These are phyloP conservation scores for Alectura lathami DNA, from an alignment of 2,113 vertebrate species.

Conservation along the genomic window DNA sequence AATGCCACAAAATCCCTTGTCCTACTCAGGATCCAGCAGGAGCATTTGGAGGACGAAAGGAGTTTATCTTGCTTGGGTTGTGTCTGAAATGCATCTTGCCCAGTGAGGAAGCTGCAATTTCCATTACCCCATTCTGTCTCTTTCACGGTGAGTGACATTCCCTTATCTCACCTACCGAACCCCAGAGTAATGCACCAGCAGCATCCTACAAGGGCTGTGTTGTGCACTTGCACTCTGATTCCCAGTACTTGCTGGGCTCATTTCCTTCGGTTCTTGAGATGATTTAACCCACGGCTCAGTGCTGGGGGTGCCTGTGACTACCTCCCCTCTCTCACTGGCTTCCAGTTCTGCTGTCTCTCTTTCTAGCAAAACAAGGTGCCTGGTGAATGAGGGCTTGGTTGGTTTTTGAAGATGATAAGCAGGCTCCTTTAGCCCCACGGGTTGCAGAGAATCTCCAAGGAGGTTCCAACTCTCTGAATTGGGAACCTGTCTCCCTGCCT, in stretches of 20 bases:
- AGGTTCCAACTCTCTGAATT: not conserved
- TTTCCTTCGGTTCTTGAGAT: not conserved
- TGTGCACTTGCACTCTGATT: not conserved
- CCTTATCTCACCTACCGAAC: not conserved
- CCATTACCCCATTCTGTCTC: not conserved
- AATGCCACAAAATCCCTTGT: not conserved
- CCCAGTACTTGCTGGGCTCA: not conserved
- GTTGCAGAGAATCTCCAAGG: not conserved
- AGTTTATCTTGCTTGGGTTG: not conserved
- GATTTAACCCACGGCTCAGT: not conserved
- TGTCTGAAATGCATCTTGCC: not conserved
- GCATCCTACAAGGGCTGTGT: not conserved
- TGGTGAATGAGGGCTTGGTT: not conserved
- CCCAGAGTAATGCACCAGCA: not conserved
- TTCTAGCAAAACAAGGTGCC: too few species aligned
- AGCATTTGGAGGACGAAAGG: not conserved
- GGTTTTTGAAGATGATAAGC: not conserved
- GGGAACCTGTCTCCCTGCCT: not conserved
- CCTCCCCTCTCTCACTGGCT: not conserved
- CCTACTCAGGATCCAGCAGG: not conserved
- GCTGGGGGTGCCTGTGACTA: not conserved
- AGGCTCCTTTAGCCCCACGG: not conserved
- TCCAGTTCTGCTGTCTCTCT: not conserved
- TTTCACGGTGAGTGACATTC: not conserved
- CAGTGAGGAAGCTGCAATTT: not conserved